Conservation (phyloP, 2,888 invertebrate genomes). For the Drosophila antonietae region DNA sequence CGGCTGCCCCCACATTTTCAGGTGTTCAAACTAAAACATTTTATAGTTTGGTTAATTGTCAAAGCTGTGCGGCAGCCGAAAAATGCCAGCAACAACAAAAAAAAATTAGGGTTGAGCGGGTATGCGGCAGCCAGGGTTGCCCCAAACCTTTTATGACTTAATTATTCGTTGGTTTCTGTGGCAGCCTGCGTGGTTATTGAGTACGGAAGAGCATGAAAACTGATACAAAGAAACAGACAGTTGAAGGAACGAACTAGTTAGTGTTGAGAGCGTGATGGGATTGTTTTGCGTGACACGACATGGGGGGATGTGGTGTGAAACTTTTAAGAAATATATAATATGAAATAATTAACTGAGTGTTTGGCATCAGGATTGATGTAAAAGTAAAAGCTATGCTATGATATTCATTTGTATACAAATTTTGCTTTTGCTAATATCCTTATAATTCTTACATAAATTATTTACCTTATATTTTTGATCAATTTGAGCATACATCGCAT, state of each 20-base stretch:
- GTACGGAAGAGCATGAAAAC: constrained; percentile 29
- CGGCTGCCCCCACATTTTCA: constrained; percentile 48
- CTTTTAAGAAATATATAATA: no score
- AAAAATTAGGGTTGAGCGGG: background rate
- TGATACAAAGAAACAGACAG: constrained; percentile 5
- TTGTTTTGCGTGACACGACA: constrained; percentile 5
- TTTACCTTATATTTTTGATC: background rate
- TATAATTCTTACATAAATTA: background rate
- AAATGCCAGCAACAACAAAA: constrained; percentile 4
- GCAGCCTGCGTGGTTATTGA: constrained; percentile 51
- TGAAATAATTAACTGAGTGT: background rate
- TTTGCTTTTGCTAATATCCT: no score
- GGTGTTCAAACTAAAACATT: constrained; percentile 80
- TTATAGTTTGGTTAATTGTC: constrained; percentile 79
- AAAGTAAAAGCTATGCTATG: no score
- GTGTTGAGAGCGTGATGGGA: background rate
- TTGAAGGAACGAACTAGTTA: background rate
- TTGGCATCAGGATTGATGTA: no score
- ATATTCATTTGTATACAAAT: no score
- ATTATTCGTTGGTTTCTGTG: constrained; percentile 76
- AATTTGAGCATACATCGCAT: background rate
- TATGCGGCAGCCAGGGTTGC: background rate
- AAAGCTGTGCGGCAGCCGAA: constrained; percentile 61
- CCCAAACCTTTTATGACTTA: constrained; percentile 76
- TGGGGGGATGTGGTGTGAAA: no score